Conservation (phyloP, 2,888 invertebrate genomes). For the Nasonovia ribisnigri region DNA sequence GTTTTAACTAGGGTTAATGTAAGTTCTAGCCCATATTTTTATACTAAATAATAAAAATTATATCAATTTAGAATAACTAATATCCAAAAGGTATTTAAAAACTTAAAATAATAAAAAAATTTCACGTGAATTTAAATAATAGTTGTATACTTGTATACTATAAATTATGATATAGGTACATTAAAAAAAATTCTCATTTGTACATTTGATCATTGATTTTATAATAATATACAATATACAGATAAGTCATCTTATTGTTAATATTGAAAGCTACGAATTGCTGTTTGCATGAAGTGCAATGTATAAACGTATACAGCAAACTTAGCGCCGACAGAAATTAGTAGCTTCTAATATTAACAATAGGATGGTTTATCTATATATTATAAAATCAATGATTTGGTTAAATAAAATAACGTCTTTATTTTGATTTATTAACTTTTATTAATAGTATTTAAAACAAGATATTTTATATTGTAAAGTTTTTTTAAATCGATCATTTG, state of each 20-base stretch:
- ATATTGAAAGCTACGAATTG: too few species aligned
- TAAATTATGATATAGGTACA: not conserved
- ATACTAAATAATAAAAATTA: not conserved
- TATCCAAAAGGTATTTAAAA: not conserved
- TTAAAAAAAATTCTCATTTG: not conserved
- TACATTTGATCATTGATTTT: not conserved
- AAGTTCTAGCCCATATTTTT: conserved; percentile 29
- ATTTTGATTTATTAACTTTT: not conserved
- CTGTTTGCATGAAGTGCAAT: too few species aligned
- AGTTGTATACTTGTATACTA: not conserved
- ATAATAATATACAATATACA: too few species aligned
- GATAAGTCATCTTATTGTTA: too few species aligned
- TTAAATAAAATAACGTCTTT: not conserved
- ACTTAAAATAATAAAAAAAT: not conserved
- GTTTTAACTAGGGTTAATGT: conserved; percentile 59
- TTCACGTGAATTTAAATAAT: not conserved
- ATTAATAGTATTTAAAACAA: not conserved
- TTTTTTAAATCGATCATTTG: too few species aligned
- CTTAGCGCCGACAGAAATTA: too few species aligned
- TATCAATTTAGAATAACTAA: not conserved
- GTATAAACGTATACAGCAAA: too few species aligned
- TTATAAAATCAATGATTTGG: too few species aligned
- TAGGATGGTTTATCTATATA: too few species aligned
- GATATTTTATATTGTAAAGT: too few species aligned
- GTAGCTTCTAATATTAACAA: too few species aligned